These are phyloP conservation scores for Rhadinocentrus ornatus DNA, from an alignment of 2,797 vertebrate genomes.

Conservation along the genomic window DNA sequence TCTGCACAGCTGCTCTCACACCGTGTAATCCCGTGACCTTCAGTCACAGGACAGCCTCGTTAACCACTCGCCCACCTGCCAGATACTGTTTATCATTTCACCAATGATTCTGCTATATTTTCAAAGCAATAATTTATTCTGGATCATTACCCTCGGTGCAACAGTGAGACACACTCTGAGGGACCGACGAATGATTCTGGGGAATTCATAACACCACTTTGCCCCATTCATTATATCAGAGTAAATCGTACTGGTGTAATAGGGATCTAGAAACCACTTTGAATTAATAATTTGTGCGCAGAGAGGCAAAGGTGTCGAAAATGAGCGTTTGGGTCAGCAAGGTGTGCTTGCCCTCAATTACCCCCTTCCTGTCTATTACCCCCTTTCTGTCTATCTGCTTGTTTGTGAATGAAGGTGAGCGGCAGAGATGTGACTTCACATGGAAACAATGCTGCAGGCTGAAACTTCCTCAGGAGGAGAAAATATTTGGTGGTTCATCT, in stretches of 20 bases:
- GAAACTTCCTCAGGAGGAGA: neutral
- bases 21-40: constrained; percentile 14
- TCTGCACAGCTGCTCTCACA: neutral
- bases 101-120: constrained; percentile 27
- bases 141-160: constrained; percentile 30
- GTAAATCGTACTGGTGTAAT: constrained; percentile 48
- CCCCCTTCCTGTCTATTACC: constrained; percentile 30
- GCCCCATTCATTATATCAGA: constrained; percentile 34
- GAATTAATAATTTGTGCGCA: constrained; percentile 46
- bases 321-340: constrained; percentile 20
- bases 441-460: neutral
- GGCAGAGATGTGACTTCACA: neutral
- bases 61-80: constrained; percentile 9
- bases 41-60: neutral
- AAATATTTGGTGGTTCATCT: neutral
- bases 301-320: neutral
- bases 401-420: neutral
- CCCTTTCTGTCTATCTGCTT: constrained; percentile 27
- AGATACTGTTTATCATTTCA: constrained; percentile 27
- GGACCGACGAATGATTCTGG: constrained; percentile 31
- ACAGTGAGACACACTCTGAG: constrained; percentile 16
- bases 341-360: constrained; percentile 49
- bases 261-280: constrained; percentile 44
- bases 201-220: constrained; percentile 30
- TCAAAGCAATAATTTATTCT: constrained; percentile 41